Evolutionary conservation across 2,888 invertebrate species (phyloP), one percentile per base, ranked within the genome.

Genomic region (Ormyrus thymus): DNA sequence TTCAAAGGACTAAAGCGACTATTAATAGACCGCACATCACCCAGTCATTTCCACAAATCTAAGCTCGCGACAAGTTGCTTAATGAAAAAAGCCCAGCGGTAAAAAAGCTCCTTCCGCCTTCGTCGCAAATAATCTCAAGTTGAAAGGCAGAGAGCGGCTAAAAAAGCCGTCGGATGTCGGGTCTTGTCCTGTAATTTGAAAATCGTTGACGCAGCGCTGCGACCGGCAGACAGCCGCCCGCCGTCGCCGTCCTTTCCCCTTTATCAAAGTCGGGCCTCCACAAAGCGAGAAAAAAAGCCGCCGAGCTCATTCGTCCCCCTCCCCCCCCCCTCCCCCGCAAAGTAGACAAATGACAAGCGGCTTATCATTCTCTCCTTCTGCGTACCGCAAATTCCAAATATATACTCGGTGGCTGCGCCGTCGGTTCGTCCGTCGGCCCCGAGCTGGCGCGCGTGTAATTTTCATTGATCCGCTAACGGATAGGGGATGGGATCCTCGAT

Each of bases 391-490:
- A 56, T 70, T 11, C 13, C 56, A 46, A 56, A 48, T 45, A 69
- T 69, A 71, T 51, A 61, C 11, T 15, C 6, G 46, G 29, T 29
- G 29, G 11, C 7, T 46, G 43, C 5, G 9, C 43, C 46, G 64
- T 64, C 70, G 58, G 64, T 29, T 64, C 55, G 69, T 62, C 29
- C 11, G 29, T 58, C 64, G 50, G 56, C 43, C 65, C 73, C 11
- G 56, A 45, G n/a, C 9, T 11, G 8, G 15, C 66, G 61, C 56
- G 79, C 62, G 71, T 68, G 76, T 73, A 80, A 76, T 76, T 76
- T 76, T 72, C 76, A 80, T 80, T 69, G 76, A 80, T 80, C 29
- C 76, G 78, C 15, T 29, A 46, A 13, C 53, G 55, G 45, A 29
- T 29, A 29, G 4, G 29, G 29, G 29, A 29, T 29, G 29, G 29